These are phyloP conservation scores for Mus spretus DNA, from an alignment of 2,797 vertebrate genomes.

Conservation along the genomic window DNA sequence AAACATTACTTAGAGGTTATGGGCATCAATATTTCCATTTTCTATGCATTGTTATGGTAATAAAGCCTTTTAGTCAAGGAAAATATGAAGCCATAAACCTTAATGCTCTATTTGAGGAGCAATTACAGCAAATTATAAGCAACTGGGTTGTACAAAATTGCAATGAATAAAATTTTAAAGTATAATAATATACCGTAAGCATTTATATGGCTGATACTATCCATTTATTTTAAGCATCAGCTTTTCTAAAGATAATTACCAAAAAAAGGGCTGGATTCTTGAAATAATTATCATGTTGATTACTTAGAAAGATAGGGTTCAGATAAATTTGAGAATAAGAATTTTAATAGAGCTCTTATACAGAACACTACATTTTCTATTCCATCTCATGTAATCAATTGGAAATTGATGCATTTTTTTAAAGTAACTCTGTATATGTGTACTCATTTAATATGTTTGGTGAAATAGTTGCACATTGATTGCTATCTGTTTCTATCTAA, in stretches of 20 bases:
- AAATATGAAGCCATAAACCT: slow-evolving; percentile 84
- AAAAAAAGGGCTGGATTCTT: slow-evolving; percentile 61
- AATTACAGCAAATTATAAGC: slow-evolving; percentile 88
- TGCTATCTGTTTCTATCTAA: slow-evolving; percentile 5
- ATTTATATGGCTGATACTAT: slow-evolving; percentile 75
- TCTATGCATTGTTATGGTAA: slow-evolving; percentile 72
- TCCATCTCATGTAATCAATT: slow-evolving; percentile 64
- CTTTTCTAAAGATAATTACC: slow-evolving; percentile 80
- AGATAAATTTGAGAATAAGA: slow-evolving; percentile 73
- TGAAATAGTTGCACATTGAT: neutral
- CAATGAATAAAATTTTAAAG: slow-evolving; percentile 85
- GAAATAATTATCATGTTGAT: slow-evolving; percentile 81
- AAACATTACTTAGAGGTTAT: slow-evolving; percentile 80
- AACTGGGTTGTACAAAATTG: slow-evolving; percentile 79
- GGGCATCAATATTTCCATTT: slow-evolving; percentile 77
- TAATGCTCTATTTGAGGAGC: slow-evolving; percentile 86
- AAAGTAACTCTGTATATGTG: neutral
- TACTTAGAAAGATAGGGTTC: slow-evolving; percentile 74
- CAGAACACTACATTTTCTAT: slow-evolving; percentile 63
- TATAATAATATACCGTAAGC: slow-evolving; percentile 81
- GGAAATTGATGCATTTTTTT: neutral
- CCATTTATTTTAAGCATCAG: slow-evolving; percentile 73
- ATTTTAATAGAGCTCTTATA: slow-evolving; percentile 62
- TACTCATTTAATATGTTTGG: neutral
- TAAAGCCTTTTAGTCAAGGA: slow-evolving; percentile 83